Evolutionary conservation across 2,888 invertebrate genomes (phyloP), one percentile per base, ranked within the genome.

Genomic region (Lasioglossum villosulum): DNA sequence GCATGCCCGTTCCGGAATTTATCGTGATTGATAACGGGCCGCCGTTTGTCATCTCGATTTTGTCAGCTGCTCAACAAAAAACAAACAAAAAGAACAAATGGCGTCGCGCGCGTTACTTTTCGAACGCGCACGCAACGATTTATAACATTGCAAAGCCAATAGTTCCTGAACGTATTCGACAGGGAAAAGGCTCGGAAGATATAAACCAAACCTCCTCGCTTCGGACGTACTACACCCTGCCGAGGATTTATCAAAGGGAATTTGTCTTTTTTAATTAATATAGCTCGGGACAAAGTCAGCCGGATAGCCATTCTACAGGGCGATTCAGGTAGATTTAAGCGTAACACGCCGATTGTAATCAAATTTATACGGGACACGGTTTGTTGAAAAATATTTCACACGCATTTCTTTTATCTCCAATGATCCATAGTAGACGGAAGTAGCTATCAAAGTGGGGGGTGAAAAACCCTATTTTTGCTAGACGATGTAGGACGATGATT

Each of bases 1-100:
- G 71, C 76, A 37, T n/a, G 66, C 63, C 39, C 30, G 73, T 16
- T 73, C 82, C 76, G 81, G 82, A 89, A 89, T 89, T 83, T 89
- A 88, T 82, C 72, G 79, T 88, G 87, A 89, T 83, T 87, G 87
- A 88, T 88, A 88, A 85, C 82, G 14, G 19, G 56, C 37, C 70
- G 5, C 59, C 82, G 75, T 88, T 80, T 37, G 84, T 86, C 76
- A 82, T 80, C 82, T 68, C 84, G 71, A 88, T 84, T 86, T 80
- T 79, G 82, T 84, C 76, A 52, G 63, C 14, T 59, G 37, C 79
- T 59, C 45, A 75, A 45, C 59, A 48, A 59, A 75, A 74, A 71
- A 66, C 76, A 4, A 37, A 23, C 4, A 68, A 63, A 78, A 37
- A 8, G 2, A 12, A 19, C 45, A 19, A 37, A 68, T 37, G 68